Base-by-base conservation (phyloP, 1,140 invertebrate genomes). In the Drosophila arawakana region DNA sequence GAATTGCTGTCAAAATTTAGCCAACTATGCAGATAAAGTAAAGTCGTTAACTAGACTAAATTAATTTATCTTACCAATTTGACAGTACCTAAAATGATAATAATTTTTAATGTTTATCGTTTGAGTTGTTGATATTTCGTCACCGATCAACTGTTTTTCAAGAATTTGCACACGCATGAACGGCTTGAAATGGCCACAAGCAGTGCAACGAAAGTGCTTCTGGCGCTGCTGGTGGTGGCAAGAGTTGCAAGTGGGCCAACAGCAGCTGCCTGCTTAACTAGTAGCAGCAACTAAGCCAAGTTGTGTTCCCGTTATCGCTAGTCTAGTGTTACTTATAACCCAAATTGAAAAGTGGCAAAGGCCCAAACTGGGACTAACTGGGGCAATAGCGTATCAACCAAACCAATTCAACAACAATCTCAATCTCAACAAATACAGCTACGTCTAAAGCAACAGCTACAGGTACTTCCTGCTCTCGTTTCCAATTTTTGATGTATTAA, bases 391-490 rank as follows among this genome's bases (percentile, higher is more conserved):
- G 50, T 52, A 21, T 54, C 63, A 30, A 30, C 18, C 59, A 46
- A 34, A 54, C 57, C 63, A 39, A 57, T 57, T 65, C 50, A 50
- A 39, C 37, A 10, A 15, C 41, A n/a, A 10, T 15, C 50, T 47
- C 41, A n/a, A 10, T 15, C 50, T 47, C 59, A 50, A 35, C 15
- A 21, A 50, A 71, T 41, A 49, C 61, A 30, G 25, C 25, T 30
- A 30, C 25, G 6, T 1, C 4, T 5, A 30, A 5, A 30, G 25
- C 4, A 3, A 30, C 25, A 30, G 25, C 4, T 30, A 30, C 4
- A 66, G 55, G 70, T 73, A 47, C 63, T 73, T 73, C 70, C 70
- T 68, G 70, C 63, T 73, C 47, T 59, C 54, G 55, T 59, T 59
- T 39, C 46, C 62, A 58, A 73, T 68, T 46, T 59, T 59, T 68